Evolutionary conservation across 2,797 vertebrate species (phyloP), one percentile per base, ranked within the genome.

Genomic region (Platalea minor): DNA sequence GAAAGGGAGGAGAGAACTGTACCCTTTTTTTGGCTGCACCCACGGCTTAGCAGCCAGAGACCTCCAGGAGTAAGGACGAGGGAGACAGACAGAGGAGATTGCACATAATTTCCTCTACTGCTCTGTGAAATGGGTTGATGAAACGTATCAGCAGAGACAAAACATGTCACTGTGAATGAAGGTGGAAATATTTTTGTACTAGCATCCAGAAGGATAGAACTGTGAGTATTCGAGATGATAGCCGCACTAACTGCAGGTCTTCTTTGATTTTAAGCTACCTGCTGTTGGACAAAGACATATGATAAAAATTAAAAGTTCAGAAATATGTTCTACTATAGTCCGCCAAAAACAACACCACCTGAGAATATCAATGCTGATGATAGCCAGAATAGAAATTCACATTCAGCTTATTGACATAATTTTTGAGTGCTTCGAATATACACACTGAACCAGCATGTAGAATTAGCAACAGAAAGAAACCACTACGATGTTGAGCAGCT

Each of bases 401-500:
- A 9, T n/a, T 70, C 23, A 70, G 10, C 9, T 78, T 94, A 50
- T 9, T 54, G 23, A 48, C 6, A 39, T 10, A 2, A 48, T 80
- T 85, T 96, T 87, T 59, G 12, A 48, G 10, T 68, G 37, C 17
- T 50, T 91, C 82, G 39, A 78, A 63, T 35, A 46, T 25, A 37
- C 11, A 69, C 20, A 57, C 8, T 2, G 6, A 89, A 43, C 2
- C 3, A 56, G 13, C 17, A 74, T 0, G 0, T 21, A 53, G 39
- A 88, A 82, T 29, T 45, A 77, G 6, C 48, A 83, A n/a, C 4
- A 50, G 57, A 85, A 88, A 75, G 39, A 92, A 92, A 78, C 4
- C 1, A 17, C 17, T 69, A 7, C 35, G 26, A 65, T 50, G 11
- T 7, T 81, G 53, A 92, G 35, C 53, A 72, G 18, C 26, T 88